A percentile compares a stretch with the other conserved stretches of the same genome.
Evolutionary conservation across 2,888 invertebrate species (phyloP).

Genomic region (Ophonus ardosiacus): DNA sequence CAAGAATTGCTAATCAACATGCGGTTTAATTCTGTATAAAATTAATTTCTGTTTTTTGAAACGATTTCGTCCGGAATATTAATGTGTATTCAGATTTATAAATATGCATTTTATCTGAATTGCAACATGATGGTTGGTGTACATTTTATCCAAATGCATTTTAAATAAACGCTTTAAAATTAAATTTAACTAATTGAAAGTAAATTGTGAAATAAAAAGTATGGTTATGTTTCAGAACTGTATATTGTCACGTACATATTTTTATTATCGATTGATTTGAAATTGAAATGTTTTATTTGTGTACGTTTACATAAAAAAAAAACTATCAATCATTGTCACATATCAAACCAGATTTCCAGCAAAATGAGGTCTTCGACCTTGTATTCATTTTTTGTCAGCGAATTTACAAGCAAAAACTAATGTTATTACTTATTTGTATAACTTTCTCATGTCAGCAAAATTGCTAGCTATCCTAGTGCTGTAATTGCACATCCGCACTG

Average conservation of each 20-base stretch:
- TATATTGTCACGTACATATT: constrained; percentile 5
- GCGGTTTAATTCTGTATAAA: constrained; percentile 5
- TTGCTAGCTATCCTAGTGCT: neutral
- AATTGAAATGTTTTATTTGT: neutral
- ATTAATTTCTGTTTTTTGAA: constrained; percentile 11
- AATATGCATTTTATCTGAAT: constrained; percentile 1
- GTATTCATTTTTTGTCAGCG: neutral
- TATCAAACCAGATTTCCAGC: neutral
- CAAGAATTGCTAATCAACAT: constrained; percentile 14
- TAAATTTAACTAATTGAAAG: neutral
- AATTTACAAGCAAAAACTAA: neutral
- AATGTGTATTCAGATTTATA: neutral
- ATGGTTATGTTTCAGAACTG: neutral
- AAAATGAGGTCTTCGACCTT: constrained; percentile 18
- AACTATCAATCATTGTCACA: constrained; percentile 19
- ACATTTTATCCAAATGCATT: neutral
- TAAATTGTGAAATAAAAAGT: neutral
- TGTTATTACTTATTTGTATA: no score
- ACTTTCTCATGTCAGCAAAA: constrained; percentile 38
- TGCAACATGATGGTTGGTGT: neutral
- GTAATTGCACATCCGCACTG: constrained; percentile 1
- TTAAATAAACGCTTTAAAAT: constrained; percentile 4
- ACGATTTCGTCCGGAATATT: neutral
- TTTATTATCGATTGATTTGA: neutral
- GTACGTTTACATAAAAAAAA: neutral